These are phyloP conservation scores for Eupleurogrammus muticus DNA, from an alignment of 2,797 vertebrate genomes.

Conservation along the genomic window DNA sequence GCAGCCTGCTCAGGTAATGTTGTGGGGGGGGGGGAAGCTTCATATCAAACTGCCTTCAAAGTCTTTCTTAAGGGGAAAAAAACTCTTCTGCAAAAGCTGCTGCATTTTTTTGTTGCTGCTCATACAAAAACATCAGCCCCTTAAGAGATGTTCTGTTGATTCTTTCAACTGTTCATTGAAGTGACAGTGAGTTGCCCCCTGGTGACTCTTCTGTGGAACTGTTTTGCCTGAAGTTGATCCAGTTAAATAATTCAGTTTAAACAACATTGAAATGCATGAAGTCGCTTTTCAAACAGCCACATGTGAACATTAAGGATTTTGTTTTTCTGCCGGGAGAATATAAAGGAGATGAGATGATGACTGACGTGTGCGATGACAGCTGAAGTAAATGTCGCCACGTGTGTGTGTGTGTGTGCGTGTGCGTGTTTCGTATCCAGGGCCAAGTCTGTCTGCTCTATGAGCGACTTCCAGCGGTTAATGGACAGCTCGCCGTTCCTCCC, in stretches of 20 bases:
- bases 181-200: constrained; percentile 26
- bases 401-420: constrained; percentile 32
- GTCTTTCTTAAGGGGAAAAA: neutral
- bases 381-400: constrained; percentile 3
- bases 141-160: constrained; percentile 7
- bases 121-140: constrained; percentile 7
- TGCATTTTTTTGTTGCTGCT: constrained; percentile 27
- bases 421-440: constrained; percentile 83
- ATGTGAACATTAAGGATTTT: neutral
- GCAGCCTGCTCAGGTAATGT: constrained; percentile 94
- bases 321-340: neutral
- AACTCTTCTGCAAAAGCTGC: constrained; percentile 13
- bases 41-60: constrained; percentile 24
- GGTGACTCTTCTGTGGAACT: constrained; percentile 24
- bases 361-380: neutral
- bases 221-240: constrained; percentile 22
- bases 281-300: constrained; percentile 3
- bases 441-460: constrained; percentile 98
- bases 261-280: constrained; percentile 19
- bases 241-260: constrained; percentile 60
- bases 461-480: constrained; percentile 98
- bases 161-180: constrained; percentile 41
- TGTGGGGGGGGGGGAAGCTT: neutral
- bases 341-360: constrained; percentile 18
- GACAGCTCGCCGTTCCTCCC: constrained; percentile 98